Conservation (phyloP, 2,888 invertebrate genomes). For the Epsilonema sp. region DNA sequence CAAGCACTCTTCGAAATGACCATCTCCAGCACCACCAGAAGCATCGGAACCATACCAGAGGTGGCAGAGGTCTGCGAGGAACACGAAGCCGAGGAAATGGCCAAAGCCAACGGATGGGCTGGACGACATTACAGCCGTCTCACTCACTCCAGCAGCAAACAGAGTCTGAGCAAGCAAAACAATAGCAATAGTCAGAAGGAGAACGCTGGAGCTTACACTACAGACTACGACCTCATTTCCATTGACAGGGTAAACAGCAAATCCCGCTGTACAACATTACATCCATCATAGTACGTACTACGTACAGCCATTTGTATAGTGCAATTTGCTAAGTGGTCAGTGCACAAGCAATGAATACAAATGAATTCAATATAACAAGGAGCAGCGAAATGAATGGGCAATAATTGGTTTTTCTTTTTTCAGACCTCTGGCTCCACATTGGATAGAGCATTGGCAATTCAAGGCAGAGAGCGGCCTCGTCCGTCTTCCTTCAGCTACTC, state of each 20-base stretch:
- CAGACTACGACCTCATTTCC: background rate
- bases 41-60: background rate
- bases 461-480: background rate
- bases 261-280: too few species aligned
- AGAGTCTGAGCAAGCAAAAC: background rate
- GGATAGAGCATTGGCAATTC: too few species aligned
- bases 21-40: background rate
- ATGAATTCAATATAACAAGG: too few species aligned
- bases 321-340: too few species aligned
- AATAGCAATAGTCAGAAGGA: too few species aligned
- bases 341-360: too few species aligned
- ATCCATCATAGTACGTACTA: too few species aligned
- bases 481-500: background rate
- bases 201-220: background rate
- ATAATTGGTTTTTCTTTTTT: background rate
- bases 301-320: too few species aligned
- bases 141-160: background rate
- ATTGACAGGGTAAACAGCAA: background rate
- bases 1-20: background rate
- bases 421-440: background rate
- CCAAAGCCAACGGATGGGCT: too few species aligned
- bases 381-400: background rate
- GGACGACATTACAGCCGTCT: too few species aligned
- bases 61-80: background rate
- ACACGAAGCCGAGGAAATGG: background rate